Conservation (phyloP, 1,140 invertebrate genomes). For the Eulimnadia texana region DNA sequence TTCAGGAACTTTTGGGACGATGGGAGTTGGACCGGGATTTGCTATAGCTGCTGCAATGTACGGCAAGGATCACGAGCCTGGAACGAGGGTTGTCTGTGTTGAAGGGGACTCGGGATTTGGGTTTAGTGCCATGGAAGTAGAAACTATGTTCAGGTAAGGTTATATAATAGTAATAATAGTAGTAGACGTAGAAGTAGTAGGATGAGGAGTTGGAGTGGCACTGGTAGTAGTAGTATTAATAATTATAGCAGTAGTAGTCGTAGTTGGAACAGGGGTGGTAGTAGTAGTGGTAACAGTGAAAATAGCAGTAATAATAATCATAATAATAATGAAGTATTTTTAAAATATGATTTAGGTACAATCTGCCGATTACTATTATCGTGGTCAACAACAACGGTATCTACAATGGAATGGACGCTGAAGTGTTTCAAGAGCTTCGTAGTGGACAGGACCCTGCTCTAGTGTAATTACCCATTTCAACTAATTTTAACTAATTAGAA, state of each 20-base stretch:
- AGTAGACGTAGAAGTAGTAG: no score
- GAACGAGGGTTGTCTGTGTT: constrained; percentile 66
- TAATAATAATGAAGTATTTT: not conserved
- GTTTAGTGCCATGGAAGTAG: constrained; percentile 94
- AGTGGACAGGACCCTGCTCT: constrained; percentile 41
- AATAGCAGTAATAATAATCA: not conserved
- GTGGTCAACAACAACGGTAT: constrained; percentile 95
- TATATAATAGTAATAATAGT: no score
- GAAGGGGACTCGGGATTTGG: constrained; percentile 95
- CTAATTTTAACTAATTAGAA: constrained; percentile 6
- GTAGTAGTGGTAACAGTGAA: no score
- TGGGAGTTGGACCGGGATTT: constrained; percentile 90
- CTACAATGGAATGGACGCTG: constrained; percentile 65
- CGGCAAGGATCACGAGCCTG: constrained; percentile 61
- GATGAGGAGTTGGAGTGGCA: no score
- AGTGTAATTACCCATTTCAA: constrained; percentile 27
- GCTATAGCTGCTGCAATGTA: constrained; percentile 82
- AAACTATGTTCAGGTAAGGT: constrained; percentile 68
- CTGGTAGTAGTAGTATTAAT: no score
- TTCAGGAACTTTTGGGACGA: constrained; percentile 77
- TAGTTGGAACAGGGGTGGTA: no score
- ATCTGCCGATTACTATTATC: constrained; percentile 75
- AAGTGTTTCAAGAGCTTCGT: constrained; percentile 53
- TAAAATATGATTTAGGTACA: constrained; percentile 47
- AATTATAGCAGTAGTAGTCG: no score